phyloP scores from a whole-genome alignment of 2,888 invertebrate genomes.

The Lomographa bimaculata region DNA sequence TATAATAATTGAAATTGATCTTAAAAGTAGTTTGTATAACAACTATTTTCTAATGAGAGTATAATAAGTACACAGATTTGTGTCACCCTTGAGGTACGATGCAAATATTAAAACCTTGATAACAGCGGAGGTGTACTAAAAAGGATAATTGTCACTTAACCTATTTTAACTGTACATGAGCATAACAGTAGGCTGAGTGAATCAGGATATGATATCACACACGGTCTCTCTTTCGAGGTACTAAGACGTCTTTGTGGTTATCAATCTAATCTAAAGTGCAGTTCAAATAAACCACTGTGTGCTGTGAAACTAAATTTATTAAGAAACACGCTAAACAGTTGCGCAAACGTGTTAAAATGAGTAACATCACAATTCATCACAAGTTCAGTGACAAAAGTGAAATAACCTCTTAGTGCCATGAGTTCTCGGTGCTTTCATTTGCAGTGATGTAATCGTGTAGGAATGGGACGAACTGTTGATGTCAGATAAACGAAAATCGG shows the following conservation, averaged over 20 bases:
- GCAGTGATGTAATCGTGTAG: too few species aligned
- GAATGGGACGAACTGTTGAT: too few species aligned
- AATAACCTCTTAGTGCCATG: too few species aligned
- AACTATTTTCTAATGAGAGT: too few species aligned
- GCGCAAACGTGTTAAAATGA: slow-evolving; percentile 6
- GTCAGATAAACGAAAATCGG: too few species aligned
- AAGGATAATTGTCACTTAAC: slow-evolving; percentile 69
- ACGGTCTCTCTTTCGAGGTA: slow-evolving; percentile 50
- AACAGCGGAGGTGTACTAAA: slow-evolving; percentile 34
- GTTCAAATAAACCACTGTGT: slow-evolving; percentile 55
- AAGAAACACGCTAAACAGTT: slow-evolving; percentile 32
- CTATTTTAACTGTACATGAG: slow-evolving; percentile 56
- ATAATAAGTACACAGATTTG: too few species aligned
- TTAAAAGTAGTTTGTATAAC: too few species aligned
- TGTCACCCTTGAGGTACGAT: too few species aligned
- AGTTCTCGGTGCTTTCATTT: too few species aligned
- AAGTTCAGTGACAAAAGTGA: slow-evolving; percentile 9
- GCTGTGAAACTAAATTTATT: slow-evolving; percentile 33
- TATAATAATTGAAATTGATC: too few species aligned
- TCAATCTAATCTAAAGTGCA: slow-evolving; percentile 66
- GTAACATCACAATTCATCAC: background rate
- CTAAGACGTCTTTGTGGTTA: slow-evolving; percentile 56
- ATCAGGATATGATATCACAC: slow-evolving; percentile 76
- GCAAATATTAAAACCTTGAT: slow-evolving; percentile 1
- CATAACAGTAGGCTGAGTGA: slow-evolving; percentile 54